phyloP scores from a whole-genome alignment of 2,888 invertebrate genomes.

The Thalpophila matura region DNA sequence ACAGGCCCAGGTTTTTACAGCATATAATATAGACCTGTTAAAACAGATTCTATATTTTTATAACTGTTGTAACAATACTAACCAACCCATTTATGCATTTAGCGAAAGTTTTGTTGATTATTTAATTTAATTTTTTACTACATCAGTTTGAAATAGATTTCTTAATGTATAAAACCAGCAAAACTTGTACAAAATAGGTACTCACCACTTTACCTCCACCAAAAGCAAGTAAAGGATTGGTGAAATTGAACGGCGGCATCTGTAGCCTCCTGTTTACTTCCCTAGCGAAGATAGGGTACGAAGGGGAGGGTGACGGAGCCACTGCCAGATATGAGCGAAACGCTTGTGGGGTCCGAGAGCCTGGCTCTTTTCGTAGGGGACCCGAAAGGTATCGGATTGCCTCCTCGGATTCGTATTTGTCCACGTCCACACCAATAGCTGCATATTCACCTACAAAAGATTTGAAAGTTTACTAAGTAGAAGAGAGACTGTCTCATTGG shows the following conservation, averaged over 20 bases:
- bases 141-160: too few species aligned
- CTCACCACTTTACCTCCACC: conserved; percentile 94
- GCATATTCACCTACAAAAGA: conserved; percentile 95
- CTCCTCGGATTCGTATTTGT: conserved; percentile 95
- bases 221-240: conserved; percentile 93
- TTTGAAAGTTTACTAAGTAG: neutral
- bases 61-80: neutral
- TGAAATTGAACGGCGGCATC: conserved; percentile 96
- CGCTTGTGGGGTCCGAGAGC: conserved; percentile 92
- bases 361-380: conserved; percentile 92
- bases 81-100: neutral
- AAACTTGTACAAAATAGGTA: conserved; percentile 24
- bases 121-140: neutral
- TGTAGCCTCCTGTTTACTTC: conserved; percentile 96
- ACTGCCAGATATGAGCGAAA: conserved; percentile 96
- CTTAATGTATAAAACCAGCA: too few species aligned
- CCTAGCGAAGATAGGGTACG: conserved; percentile 93
- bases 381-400: conserved; percentile 96
- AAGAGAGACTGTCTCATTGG: neutral
- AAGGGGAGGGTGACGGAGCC: conserved; percentile 94
- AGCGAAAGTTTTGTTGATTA: neutral
- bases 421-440: conserved; percentile 97
- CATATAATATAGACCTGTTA: conserved; percentile 3
- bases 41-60: conserved; percentile 2
- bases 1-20: conserved; percentile 5